phyloP scores from a whole-genome alignment of 2,888 invertebrate species.

The Myathropa florea region DNA sequence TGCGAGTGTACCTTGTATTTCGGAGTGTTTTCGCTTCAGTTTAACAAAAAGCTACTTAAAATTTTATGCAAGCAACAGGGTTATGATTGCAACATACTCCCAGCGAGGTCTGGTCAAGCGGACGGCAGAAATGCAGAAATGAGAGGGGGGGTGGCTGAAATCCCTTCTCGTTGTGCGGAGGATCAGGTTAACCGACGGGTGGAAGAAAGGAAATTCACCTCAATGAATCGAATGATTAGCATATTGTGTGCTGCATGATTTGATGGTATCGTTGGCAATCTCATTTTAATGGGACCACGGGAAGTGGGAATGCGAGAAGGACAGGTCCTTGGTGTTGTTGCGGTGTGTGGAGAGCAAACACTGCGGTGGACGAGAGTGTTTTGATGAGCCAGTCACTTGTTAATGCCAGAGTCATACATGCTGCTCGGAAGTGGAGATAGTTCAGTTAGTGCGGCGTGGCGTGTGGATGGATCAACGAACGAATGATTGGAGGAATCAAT shows the following conservation, averaged over 20 bases:
- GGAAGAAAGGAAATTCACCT: constrained; percentile 8
- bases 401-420: neutral
- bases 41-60: constrained; percentile 61
- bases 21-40: constrained; percentile 42
- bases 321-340: neutral
- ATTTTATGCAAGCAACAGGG: constrained; percentile 69
- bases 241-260: constrained; percentile 43
- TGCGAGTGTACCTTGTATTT: constrained; percentile 29
- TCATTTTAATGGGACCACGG: constrained; percentile 1
- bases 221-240: constrained; percentile 60
- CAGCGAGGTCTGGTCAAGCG: constrained; percentile 22
- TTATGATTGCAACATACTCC: constrained; percentile 59
- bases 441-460: too few relatives aligned
- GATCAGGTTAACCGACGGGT: constrained; percentile 9
- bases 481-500: too few relatives aligned
- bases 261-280: constrained; percentile 40
- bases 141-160: neutral
- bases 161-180: constrained; percentile 8
- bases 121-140: too few relatives aligned
- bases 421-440: neutral
- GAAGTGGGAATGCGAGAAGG: neutral
- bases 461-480: too few relatives aligned
- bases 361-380: neutral
- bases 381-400: neutral
- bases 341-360: neutral